phyloP scores from a whole-genome alignment of 2,113 vertebrate species.

The Aptenodytes forsteri region DNA sequence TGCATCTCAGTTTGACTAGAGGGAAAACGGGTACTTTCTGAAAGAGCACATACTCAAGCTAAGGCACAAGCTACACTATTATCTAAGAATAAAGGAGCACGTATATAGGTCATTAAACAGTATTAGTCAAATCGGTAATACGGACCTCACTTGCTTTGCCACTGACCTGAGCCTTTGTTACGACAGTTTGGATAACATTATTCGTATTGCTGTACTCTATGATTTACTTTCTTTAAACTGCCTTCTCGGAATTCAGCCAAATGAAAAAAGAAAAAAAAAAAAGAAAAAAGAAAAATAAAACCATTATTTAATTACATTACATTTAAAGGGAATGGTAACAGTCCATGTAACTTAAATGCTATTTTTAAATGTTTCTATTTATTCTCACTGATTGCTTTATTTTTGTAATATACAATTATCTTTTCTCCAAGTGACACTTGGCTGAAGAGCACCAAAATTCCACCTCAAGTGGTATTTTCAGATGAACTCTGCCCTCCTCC shows the following conservation, averaged over 20 bases:
- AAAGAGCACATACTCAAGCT: not conserved
- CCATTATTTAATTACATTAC: not conserved
- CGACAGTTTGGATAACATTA: not conserved
- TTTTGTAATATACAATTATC: not conserved
- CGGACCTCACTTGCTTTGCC: not conserved
- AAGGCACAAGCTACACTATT: conserved; percentile 27
- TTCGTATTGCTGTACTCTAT: not conserved
- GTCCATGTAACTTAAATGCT: not conserved
- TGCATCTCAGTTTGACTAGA: not conserved
- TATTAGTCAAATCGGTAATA: not conserved
- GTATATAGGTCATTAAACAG: not conserved
- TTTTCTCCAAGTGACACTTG: conserved; percentile 39
- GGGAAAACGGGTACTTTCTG: not conserved
- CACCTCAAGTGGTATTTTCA: not conserved
- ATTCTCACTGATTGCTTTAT: conserved; percentile 3
- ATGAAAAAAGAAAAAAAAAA: not conserved
- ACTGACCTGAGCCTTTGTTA: not conserved
- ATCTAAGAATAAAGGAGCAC: not conserved
- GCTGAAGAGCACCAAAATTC: conserved; percentile 15
- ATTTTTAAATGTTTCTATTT: not conserved
- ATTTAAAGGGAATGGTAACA: not conserved
- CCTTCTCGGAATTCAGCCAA: not conserved
- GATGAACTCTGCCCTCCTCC: not conserved
- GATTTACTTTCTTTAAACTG: not conserved
- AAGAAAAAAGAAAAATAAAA: not conserved